A percentile compares a stretch with the other conserved stretches of the same genome.
These are phyloP conservation scores for Caenorhabditis angaria DNA, from an alignment of 2,888 invertebrate genomes.

Conservation along the genomic window DNA sequence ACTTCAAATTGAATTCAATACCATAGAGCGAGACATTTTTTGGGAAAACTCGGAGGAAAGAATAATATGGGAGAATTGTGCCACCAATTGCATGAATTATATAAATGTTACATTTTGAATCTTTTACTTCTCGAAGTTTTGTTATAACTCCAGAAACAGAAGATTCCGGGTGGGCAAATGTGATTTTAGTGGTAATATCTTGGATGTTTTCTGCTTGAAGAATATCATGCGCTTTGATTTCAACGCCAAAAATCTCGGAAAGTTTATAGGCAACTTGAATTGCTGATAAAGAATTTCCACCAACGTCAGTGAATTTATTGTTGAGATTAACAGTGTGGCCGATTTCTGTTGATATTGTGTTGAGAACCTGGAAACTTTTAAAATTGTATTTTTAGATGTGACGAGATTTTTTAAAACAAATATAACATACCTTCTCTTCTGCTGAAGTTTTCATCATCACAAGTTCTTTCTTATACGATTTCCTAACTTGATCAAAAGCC, in stretches of 20 bases:
- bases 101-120: conserved; percentile 56
- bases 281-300: conserved; percentile 64
- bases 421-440: conserved; percentile 33
- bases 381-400: neutral
- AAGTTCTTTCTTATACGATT: conserved; percentile 28
- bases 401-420: neutral
- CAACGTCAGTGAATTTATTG: conserved; percentile 56
- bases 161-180: conserved; percentile 5
- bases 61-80: conserved; percentile 66
- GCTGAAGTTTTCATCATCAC: conserved; percentile 34
- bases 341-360: conserved; percentile 7
- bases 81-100: conserved; percentile 70
- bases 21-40: conserved; percentile 60
- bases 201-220: conserved; percentile 28
- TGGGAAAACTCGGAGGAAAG: conserved; percentile 61
- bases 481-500: conserved; percentile 37
- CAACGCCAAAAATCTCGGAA: conserved; percentile 45
- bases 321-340: conserved; percentile 11
- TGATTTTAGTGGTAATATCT: conserved; percentile 13
- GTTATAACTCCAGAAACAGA: conserved; percentile 34
- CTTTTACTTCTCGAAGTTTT: conserved; percentile 41
- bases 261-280: conserved; percentile 52
- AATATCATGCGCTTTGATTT: conserved; percentile 43
- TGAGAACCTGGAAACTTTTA: conserved; percentile 15
- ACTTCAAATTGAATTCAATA: conserved; percentile 59